These are phyloP conservation scores for Epinephelus awoara DNA, from an alignment of 2,797 vertebrate genomes.

Conservation along the genomic window DNA sequence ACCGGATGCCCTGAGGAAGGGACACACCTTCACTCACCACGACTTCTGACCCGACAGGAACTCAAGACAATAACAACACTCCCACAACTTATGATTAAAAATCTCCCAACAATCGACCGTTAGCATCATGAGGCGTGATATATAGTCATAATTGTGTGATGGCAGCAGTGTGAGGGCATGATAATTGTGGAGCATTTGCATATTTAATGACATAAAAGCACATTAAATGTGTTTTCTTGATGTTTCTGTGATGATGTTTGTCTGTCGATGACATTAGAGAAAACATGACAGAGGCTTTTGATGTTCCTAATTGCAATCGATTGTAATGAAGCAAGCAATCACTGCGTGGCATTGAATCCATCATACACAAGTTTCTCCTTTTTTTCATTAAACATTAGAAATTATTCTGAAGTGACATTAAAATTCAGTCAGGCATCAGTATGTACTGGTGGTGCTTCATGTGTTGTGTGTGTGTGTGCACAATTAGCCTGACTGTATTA, in stretches of 20 bases:
- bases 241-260: neutral
- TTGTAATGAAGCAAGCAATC: neutral
- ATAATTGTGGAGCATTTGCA: slow-evolving; percentile 23
- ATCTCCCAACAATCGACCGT: neutral
- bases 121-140: neutral
- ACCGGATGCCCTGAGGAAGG: slow-evolving; percentile 4
- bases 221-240: neutral
- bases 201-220: slow-evolving; percentile 17
- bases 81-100: neutral
- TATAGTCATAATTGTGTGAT: neutral
- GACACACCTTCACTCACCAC: slow-evolving; percentile 35
- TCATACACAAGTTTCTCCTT: neutral
- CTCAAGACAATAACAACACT: neutral
- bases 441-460: neutral
- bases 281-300: neutral
- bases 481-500: neutral
- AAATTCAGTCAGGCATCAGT: neutral
- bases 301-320: neutral
- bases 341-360: neutral
- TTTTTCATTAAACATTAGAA: neutral
- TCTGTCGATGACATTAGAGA: neutral
- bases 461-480: neutral
- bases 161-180: neutral
- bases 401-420: neutral
- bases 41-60: neutral